Conservation (phyloP, 2,888 invertebrate genomes). For the Cephonodes hylas region DNA sequence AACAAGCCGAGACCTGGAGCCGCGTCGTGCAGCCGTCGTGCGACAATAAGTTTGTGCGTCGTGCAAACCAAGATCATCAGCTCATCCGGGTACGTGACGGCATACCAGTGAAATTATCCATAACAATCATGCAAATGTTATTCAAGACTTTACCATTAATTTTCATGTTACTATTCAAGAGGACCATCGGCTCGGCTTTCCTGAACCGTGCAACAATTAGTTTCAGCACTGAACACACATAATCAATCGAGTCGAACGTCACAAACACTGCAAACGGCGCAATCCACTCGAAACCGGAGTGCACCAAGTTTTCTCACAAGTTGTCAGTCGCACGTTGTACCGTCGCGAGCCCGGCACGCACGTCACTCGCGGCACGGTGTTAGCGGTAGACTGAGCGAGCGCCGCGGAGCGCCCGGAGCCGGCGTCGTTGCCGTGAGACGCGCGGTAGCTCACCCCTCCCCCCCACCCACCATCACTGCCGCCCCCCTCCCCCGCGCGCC, state of each 20-base stretch:
- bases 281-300: conserved; percentile 53
- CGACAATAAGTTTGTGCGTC: conserved; percentile 55
- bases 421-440: conserved; percentile 34
- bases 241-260: conserved; percentile 57
- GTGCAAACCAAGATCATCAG: conserved; percentile 77
- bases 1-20: conserved; percentile 35
- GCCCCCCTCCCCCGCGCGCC: too few relatives aligned
- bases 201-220: conserved; percentile 43
- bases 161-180: conserved; percentile 80
- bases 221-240: conserved; percentile 56
- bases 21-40: conserved; percentile 42
- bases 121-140: conserved; percentile 62
- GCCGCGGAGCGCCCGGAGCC: conserved; percentile 34
- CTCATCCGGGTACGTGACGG: conserved; percentile 58
- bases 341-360: conserved; percentile 25
- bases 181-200: conserved; percentile 72
- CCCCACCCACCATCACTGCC: conserved; percentile 36
- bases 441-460: conserved; percentile 52
- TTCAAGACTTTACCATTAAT: conserved; percentile 72
- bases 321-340: conserved; percentile 42
- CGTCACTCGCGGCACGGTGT: conserved; percentile 42
- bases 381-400: conserved; percentile 53
- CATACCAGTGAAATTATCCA: conserved; percentile 55
- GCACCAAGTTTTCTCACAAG: conserved; percentile 67
- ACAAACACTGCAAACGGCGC: conserved; percentile 72